Evolutionary conservation across 2,113 vertebrate species (phyloP).

Genomic region (Ciconia stormi): DNA sequence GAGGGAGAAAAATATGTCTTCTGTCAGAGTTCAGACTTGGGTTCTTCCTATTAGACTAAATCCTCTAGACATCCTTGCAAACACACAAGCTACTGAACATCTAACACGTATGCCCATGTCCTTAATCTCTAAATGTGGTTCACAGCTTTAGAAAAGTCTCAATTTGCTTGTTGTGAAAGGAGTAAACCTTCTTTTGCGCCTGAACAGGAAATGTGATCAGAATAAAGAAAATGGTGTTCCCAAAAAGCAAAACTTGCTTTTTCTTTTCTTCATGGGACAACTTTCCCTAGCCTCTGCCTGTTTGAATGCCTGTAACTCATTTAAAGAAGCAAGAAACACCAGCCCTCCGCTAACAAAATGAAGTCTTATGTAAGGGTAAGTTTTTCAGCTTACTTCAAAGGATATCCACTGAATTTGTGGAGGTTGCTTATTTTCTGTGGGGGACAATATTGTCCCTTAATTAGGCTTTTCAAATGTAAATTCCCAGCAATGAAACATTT

Average conservation of each 20-base stretch:
- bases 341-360: neutral
- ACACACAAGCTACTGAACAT: neutral
- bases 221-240: neutral
- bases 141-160: neutral
- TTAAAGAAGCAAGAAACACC: neutral
- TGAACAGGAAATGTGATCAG: neutral
- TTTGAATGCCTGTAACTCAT: neutral
- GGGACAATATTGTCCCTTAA: conserved; percentile 44
- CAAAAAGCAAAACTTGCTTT: neutral
- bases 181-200: neutral
- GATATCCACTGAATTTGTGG: conserved; percentile 25
- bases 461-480: conserved; percentile 65
- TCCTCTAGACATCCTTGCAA: neutral
- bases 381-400: conserved; percentile 47
- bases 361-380: conserved; percentile 11
- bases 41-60: neutral
- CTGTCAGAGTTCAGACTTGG: neutral
- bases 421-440: conserved; percentile 46
- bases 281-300: neutral
- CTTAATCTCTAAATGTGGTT: neutral
- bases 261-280: neutral
- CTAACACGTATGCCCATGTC: accelerated
- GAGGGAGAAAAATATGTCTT: neutral
- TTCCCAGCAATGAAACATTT: conserved; percentile 32
- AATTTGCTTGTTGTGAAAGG: neutral